A percentile compares a stretch with the other conserved stretches of the same genome.
These are phyloP conservation scores for Rhagoletis zephyria DNA, from an alignment of 1,140 invertebrate species.

Conservation along the genomic window DNA sequence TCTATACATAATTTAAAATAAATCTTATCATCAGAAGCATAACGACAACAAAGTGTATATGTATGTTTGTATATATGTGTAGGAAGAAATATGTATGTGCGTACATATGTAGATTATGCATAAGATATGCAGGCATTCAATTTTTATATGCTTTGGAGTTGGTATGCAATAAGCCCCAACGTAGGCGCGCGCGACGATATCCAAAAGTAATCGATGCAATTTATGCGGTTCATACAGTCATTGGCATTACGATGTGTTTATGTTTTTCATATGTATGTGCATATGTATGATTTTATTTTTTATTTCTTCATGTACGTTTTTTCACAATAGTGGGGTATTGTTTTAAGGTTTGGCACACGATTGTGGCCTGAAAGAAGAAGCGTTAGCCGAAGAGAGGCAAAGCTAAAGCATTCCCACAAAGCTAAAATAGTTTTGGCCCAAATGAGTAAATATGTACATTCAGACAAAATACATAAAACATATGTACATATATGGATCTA, in stretches of 20 bases:
- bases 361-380: not conserved
- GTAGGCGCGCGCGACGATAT: not conserved
- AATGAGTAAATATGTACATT: not conserved
- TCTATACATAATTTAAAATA: not conserved
- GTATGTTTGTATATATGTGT: no score
- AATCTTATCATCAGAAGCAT: not conserved
- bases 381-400: not conserved
- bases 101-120: not conserved
- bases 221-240: not conserved
- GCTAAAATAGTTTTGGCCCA: not conserved
- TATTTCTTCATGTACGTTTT: slow-evolving; percentile 10
- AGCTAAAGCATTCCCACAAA: no score
- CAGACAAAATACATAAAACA: not conserved
- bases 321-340: not conserved
- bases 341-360: not conserved
- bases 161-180: not conserved
- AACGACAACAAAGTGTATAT: no score
- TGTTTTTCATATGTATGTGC: not conserved
- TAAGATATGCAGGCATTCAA: no score
- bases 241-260: slow-evolving; percentile 38
- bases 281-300: not conserved
- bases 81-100: not conserved
- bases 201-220: not conserved
- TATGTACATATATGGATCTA: not conserved
- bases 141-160: not conserved